Conservation (phyloP, 2,113 vertebrate genomes). For the Myiagra hebetior region DNA sequence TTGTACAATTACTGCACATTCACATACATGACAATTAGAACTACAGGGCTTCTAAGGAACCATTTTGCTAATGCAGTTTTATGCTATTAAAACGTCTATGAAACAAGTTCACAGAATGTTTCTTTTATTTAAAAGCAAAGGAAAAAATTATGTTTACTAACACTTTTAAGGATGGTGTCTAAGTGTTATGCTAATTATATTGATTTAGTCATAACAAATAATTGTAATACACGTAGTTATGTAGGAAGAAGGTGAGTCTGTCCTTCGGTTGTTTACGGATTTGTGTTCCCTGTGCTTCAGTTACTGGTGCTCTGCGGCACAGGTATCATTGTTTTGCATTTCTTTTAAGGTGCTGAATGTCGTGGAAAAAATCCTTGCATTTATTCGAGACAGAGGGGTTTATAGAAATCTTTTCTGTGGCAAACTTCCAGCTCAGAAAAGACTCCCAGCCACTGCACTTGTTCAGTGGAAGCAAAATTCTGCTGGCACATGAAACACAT, state of each 20-base stretch:
- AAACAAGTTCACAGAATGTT: neutral
- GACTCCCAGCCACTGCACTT: neutral
- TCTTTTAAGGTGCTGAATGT: neutral
- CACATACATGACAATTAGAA: neutral
- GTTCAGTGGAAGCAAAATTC: neutral
- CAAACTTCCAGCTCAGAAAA: neutral
- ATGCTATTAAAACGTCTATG: neutral
- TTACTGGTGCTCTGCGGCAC: neutral
- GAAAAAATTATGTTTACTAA: neutral
- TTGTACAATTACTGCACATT: neutral
- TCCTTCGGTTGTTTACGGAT: neutral
- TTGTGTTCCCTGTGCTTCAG: neutral
- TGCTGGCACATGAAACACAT: neutral
- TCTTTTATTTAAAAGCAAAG: neutral
- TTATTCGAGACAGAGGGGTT: neutral
- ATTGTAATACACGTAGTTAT: neutral
- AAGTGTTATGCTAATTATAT: neutral
- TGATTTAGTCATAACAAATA: neutral
- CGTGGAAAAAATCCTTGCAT: neutral
- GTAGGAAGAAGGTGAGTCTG: neutral
- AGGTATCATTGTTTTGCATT: neutral
- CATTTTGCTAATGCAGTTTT: neutral
- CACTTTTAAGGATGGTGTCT: neutral
- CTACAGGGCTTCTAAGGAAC: neutral
- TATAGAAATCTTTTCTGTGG: neutral